These are phyloP conservation scores for Epizoanthus rinbou DNA, from an alignment of 92 coral and sea anemone genomes.

Conservation along the genomic window DNA sequence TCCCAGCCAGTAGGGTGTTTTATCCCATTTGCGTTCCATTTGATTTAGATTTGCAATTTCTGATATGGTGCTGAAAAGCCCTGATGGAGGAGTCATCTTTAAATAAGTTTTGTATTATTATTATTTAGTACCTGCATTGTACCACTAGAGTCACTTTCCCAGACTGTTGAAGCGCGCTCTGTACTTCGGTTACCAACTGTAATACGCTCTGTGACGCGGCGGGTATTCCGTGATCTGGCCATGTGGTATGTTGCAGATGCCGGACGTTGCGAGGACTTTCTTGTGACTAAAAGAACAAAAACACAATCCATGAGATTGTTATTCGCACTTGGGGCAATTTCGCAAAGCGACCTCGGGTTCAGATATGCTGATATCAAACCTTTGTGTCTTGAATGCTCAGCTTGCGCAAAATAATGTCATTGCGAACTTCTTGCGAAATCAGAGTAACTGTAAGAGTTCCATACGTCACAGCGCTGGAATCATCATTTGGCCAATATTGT, in stretches of 20 bases:
- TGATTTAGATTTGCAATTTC: no score
- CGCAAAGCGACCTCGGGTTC: no score
- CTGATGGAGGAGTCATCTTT: no score
- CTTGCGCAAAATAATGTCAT: not conserved
- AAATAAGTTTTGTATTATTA: no score
- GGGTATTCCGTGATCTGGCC: constrained; percentile 37
- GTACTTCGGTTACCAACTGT: constrained; percentile 33
- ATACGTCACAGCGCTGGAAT: not conserved
- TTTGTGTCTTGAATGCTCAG: not conserved
- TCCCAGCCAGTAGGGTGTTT: no score
- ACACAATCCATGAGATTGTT: not conserved
- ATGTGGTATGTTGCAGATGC: constrained; percentile 30
- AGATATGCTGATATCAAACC: not conserved
- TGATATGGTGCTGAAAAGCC: no score
- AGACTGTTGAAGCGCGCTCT: constrained; percentile 51
- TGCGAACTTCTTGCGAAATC: constrained; percentile 5
- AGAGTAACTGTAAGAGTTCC: not conserved
- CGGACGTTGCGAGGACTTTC: not conserved
- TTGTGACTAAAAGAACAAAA: not conserved
- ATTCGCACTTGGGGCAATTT: not conserved
- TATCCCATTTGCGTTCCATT: no score
- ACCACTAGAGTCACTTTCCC: constrained; percentile 56
- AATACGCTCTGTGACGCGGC: not conserved
- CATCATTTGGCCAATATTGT: constrained; percentile 1
- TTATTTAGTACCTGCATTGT: constrained; percentile 75